Percentiles rank a stretch among this genome's conserved stretches.
phyloP scores from a whole-genome alignment of 2,797 vertebrate genomes.

The Pantherophis alleghaniensis region DNA sequence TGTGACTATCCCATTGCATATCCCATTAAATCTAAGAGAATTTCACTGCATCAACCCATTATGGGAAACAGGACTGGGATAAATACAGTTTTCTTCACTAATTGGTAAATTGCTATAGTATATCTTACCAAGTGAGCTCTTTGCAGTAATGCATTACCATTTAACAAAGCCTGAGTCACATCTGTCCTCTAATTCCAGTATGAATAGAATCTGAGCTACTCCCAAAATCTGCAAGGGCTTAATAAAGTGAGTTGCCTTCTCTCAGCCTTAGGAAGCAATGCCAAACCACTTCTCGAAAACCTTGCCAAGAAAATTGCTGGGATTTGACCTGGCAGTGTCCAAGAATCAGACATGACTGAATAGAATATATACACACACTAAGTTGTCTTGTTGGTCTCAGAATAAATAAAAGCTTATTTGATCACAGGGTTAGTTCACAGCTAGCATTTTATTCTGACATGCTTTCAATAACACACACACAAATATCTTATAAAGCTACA shows the following conservation, averaged over 20 bases:
- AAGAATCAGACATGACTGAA: too few relatives aligned
- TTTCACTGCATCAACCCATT: not conserved
- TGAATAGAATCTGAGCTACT: not conserved
- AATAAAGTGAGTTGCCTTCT: not conserved
- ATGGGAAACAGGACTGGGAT: not conserved
- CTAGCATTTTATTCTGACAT: not conserved
- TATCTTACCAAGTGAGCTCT: not conserved
- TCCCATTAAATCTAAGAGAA: not conserved
- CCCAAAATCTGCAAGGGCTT: not conserved
- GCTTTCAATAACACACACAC: not conserved
- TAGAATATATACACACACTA: not conserved
- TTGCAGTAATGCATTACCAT: not conserved
- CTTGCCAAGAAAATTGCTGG: not conserved
- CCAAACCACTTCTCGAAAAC: too few relatives aligned
- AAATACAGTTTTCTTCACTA: not conserved
- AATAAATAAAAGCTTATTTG: not conserved
- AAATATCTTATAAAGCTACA: not conserved
- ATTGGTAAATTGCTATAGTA: not conserved
- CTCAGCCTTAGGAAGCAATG: too few relatives aligned
- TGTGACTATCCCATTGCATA: not conserved
- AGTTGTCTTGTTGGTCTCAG: not conserved
- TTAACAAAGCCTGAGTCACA: not conserved
- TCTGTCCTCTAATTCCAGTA: not conserved
- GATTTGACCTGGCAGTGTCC: too few relatives aligned
- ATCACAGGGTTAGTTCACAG: not conserved